A percentile compares a stretch with the other conserved stretches of the same genome.
Evolutionary conservation across 2,888 invertebrate species (phyloP).

Genomic region (Serripes groenlandicus): DNA sequence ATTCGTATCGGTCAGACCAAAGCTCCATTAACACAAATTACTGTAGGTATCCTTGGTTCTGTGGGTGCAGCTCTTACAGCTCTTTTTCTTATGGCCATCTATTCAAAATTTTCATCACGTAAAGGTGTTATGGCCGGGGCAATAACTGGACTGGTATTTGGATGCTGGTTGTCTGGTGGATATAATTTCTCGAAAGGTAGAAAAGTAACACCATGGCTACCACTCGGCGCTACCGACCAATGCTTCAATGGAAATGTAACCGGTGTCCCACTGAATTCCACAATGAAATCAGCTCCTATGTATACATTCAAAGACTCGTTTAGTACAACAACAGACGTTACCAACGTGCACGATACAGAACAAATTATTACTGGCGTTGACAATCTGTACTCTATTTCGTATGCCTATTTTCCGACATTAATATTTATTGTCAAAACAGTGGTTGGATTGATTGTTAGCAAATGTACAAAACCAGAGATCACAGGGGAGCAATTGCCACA

Average conservation of each 20-base stretch:
- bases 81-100: slow-evolving; percentile 48
- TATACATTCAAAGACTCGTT: too few species aligned
- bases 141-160: slow-evolving; percentile 50
- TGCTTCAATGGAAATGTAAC: slow-evolving; percentile 43
- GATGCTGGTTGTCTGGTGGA: slow-evolving; percentile 68
- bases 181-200: slow-evolving; percentile 65
- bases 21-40: slow-evolving; percentile 56
- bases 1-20: slow-evolving; percentile 48
- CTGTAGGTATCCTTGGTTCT: slow-evolving; percentile 40
- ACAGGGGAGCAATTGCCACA: not conserved
- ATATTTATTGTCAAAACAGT: slow-evolving; percentile 18
- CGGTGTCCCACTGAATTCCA: slow-evolving; percentile 21
- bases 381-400: slow-evolving; percentile 51
- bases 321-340: too few species aligned
- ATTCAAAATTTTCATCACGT: slow-evolving; percentile 35
- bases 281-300: not conserved
- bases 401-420: slow-evolving; percentile 39
- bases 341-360: not conserved
- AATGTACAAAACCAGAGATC: slow-evolving; percentile 21
- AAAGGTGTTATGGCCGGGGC: slow-evolving; percentile 70
- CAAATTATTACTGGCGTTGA: slow-evolving; percentile 27
- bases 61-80: slow-evolving; percentile 41
- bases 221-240: slow-evolving; percentile 66
- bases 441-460: slow-evolving; percentile 24
- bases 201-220: slow-evolving; percentile 64